Conservation (phyloP, 1,140 invertebrate species). For the Macrobrachium nipponense region DNA sequence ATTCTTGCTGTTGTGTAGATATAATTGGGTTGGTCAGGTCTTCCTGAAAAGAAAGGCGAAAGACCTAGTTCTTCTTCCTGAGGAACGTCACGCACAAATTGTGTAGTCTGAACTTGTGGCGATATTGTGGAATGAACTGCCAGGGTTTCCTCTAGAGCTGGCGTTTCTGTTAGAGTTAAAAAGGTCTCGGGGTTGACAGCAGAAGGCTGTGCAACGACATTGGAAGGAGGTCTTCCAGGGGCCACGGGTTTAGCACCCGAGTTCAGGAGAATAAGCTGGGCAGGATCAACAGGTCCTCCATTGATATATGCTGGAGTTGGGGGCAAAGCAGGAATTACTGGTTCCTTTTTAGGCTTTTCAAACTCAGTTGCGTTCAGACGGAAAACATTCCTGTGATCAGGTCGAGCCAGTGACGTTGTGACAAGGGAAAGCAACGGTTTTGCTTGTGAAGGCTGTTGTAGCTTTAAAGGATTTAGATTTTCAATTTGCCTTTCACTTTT, state of each 20-base stretch:
- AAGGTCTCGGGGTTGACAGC: constrained; percentile 14
- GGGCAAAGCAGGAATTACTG: not conserved
- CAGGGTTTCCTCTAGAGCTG: not conserved
- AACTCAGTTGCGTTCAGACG: not conserved
- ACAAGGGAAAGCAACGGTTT: constrained; percentile 17
- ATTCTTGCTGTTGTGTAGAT: constrained; percentile 6
- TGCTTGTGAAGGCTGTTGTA: not conserved
- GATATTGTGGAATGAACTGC: not conserved
- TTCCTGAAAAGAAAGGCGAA: constrained; percentile 24
- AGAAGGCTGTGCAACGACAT: constrained; percentile 23
- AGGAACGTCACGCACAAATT: not conserved
- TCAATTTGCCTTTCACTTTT: not conserved
- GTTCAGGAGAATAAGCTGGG: constrained; percentile 12
- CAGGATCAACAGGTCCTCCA: constrained; percentile 22
- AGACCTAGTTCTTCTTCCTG: not conserved
- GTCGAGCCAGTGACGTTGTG: constrained; percentile 34
- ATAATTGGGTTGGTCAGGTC: constrained; percentile 11
- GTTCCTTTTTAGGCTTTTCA: not conserved
- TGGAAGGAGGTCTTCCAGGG: constrained; percentile 28
- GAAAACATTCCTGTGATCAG: constrained; percentile 17
- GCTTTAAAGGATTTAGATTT: constrained; percentile 24
- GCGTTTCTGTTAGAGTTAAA: not conserved
- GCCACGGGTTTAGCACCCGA: not conserved
- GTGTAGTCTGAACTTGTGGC: not conserved
- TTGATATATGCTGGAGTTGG: not conserved